A percentile compares a stretch with the other conserved stretches of the same genome.
Evolutionary conservation across 2,888 invertebrate genomes (phyloP).

Genomic region (Hirtodrosophila alboralis): DNA sequence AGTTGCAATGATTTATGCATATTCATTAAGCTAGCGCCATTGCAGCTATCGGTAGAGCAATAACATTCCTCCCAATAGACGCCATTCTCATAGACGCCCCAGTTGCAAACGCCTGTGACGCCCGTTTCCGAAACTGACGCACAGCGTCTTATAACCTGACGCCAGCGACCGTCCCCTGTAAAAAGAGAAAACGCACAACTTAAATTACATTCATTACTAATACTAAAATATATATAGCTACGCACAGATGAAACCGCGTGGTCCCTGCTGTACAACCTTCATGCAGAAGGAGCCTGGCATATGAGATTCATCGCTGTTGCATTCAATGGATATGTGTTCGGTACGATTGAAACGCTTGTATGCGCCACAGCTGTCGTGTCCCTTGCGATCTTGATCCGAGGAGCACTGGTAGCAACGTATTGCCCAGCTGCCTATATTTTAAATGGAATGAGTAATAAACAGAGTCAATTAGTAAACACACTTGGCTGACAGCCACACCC

Average conservation of each 20-base stretch:
- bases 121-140: conserved; percentile 95
- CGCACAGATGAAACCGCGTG: conserved; percentile 97
- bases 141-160: conserved; percentile 94
- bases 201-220: background rate
- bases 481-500: conserved; percentile 65
- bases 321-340: conserved; percentile 95
- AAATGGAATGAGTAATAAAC: conserved; percentile 10
- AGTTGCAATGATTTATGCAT: conserved; percentile 53
- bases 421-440: conserved; percentile 83
- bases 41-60: conserved; percentile 96
- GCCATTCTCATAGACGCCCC: conserved; percentile 97
- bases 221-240: conserved; percentile 59
- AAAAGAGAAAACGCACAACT: too few species aligned
- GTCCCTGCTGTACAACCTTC: conserved; percentile 96
- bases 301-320: conserved; percentile 96
- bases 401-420: conserved; percentile 98
- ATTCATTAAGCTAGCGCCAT: conserved; percentile 81
- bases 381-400: conserved; percentile 91
- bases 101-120: conserved; percentile 97
- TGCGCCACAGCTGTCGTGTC: conserved; percentile 93
- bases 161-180: conserved; percentile 96
- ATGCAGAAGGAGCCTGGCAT: conserved; percentile 98
- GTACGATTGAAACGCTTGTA: conserved; percentile 93
- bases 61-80: conserved; percentile 99
- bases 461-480: conserved; percentile 42